Base-by-base conservation (phyloP, 2,113 vertebrate species). In the Odontesthes bonariensis region DNA sequence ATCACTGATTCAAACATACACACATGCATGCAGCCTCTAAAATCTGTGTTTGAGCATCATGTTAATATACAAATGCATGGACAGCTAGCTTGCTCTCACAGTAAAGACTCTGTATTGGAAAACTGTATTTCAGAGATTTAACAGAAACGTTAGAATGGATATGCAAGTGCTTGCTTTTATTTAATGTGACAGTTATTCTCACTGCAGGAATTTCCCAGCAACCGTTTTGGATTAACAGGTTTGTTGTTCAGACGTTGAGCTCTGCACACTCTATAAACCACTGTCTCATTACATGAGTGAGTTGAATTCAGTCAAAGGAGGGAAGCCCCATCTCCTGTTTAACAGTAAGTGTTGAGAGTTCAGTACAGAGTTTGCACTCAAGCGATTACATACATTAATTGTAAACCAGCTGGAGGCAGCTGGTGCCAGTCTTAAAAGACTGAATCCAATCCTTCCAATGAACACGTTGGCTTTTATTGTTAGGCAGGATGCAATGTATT, bases 181-280 rank as follows among this genome's bases (percentile, higher is more conserved):
- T 66, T 63, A 57, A 47, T 58, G 35, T 75, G 53, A 63, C 14
- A 52, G 67, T 27, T 62, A 56, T 59, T 67, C 57, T 71, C 58
- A 77, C 62, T 77, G 65, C 47, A 71, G 76, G 63, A 63, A 51
- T 49, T 75, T 79, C 47, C 44, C n/a, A 73, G 57, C 61, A 51
- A n/a, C n/a, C n/a, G 40, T 49, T 64, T 64, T 47, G n/a, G 53
- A 49, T 75, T 47, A 58, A 16, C 64, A 63, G 76, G 59, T 80
- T 22, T 58, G 27, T 49, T 56, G 23, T 56, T 60, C 33, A 65
- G 69, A 69, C 54, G 57, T 52, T 33, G 27, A 27, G 3, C 2
- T 27, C 27, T 27, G 27, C 27, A 27, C 3, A 27, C 27, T 27
- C 27, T 27, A 27, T 27, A 27, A 27, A 27, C 27, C 27, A 27